A percentile compares a stretch with the other conserved stretches of the same genome.
Evolutionary conservation across 2,888 invertebrate genomes (phyloP).

Genomic region (Amblyjoppa proteus): DNA sequence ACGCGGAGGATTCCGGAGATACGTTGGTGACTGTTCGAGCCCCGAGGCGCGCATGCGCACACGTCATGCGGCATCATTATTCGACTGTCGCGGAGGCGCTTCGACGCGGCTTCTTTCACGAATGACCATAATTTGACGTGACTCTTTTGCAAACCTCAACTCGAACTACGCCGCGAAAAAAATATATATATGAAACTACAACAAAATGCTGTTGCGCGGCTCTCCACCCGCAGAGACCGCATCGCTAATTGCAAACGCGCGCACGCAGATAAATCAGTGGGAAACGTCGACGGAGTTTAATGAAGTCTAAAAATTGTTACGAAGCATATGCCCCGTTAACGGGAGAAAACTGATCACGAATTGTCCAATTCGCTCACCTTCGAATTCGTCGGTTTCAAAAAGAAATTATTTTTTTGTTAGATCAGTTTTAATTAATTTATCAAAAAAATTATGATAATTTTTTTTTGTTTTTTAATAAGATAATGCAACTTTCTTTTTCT

Average conservation of each 20-base stretch:
- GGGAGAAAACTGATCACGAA: not conserved
- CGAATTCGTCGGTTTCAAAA: not conserved
- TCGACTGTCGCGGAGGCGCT: not conserved
- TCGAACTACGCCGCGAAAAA: not conserved
- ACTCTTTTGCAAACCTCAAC: not conserved
- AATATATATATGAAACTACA: not conserved
- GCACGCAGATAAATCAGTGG: conserved; percentile 20
- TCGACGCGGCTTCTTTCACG: conserved; percentile 21
- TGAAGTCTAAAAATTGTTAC: conserved; percentile 3
- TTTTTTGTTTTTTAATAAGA: no score
- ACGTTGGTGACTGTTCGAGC: not conserved
- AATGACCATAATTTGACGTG: conserved; percentile 26
- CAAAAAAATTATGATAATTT: not conserved
- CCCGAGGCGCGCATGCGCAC: not conserved
- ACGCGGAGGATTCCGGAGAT: not conserved
- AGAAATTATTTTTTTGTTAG: not conserved
- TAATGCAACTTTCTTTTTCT: not conserved
- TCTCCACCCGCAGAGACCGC: not conserved
- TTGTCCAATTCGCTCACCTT: not conserved
- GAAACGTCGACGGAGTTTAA: not conserved
- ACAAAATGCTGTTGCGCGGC: not conserved
- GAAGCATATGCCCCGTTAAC: not conserved
- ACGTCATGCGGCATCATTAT: conserved; percentile 39
- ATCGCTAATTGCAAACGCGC: conserved; percentile 39
- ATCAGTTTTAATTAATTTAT: not conserved